Evolutionary conservation across 2,888 invertebrate species (phyloP).

Genomic region (Charanyca ferruginea): DNA sequence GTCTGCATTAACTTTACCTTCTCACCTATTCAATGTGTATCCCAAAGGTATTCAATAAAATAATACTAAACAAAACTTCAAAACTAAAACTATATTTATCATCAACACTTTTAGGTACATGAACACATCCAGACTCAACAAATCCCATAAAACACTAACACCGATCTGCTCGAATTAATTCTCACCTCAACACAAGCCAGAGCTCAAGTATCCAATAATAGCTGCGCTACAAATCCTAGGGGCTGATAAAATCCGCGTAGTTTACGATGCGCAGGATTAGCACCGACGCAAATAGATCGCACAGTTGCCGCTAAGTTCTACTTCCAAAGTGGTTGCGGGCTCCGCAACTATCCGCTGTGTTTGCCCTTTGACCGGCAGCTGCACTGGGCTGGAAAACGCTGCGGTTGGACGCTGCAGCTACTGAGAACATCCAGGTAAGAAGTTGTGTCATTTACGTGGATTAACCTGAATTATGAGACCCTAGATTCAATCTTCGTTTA

Average conservation of each 20-base stretch:
- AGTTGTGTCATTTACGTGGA: background rate
- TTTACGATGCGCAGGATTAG: slow-evolving; percentile 63
- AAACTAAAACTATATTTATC: slow-evolving; percentile 11
- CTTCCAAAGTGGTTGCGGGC: slow-evolving; percentile 73
- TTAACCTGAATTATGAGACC: background rate
- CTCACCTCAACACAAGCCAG: slow-evolving; percentile 31
- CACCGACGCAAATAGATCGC: slow-evolving; percentile 79
- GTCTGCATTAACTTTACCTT: no score
- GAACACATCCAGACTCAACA: slow-evolving; percentile 18
- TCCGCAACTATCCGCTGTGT: slow-evolving; percentile 73
- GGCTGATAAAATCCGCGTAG: slow-evolving; percentile 56
- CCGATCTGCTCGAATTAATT: slow-evolving; percentile 29
- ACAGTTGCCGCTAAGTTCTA: slow-evolving; percentile 69
- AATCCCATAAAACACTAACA: slow-evolving; percentile 28
- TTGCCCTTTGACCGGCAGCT: slow-evolving; percentile 78
- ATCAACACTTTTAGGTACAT: background rate
- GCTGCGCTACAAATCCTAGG: slow-evolving; percentile 47
- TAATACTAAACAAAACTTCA: background rate
- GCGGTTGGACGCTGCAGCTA: slow-evolving; percentile 2
- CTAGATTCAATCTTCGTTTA: no score
- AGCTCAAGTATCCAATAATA: slow-evolving; percentile 52
- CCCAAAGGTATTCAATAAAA: background rate
- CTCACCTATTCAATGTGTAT: background rate
- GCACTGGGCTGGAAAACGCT: slow-evolving; percentile 62
- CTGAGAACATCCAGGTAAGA: background rate